Percentiles rank a stretch among this genome's conserved stretches.
These are phyloP conservation scores for Desoria tigrina DNA, from an alignment of 2,888 invertebrate genomes.

Conservation along the genomic window DNA sequence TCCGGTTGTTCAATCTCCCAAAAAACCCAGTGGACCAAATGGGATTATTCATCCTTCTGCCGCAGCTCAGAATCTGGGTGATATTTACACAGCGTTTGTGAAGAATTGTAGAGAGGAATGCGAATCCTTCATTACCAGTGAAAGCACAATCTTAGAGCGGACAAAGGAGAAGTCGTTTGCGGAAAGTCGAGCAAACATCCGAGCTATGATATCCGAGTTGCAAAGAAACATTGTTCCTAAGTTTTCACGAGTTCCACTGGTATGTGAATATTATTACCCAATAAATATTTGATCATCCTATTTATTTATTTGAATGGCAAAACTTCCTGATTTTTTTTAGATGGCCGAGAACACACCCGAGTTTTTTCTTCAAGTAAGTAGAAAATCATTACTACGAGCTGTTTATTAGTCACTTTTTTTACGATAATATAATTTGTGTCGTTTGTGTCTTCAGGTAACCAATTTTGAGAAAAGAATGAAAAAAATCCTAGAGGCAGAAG, in stretches of 20 bases:
- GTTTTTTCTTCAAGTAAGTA: constrained; percentile 16
- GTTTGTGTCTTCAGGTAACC: too few relatives aligned
- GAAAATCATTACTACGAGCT: constrained; percentile 8
- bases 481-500: constrained; percentile 48
- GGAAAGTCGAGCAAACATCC: constrained; percentile 38
- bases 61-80: neutral
- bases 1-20: neutral
- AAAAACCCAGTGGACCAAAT: neutral
- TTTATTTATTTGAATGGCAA: neutral
- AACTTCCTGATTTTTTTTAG: constrained; percentile 28
- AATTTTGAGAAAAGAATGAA: constrained; percentile 50
- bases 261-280: constrained; percentile 7
- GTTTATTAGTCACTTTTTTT: constrained; percentile 34
- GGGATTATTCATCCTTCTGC: constrained; percentile 16
- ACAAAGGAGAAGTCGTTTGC: constrained; percentile 37
- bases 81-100: constrained; percentile 15
- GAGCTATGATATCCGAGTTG: constrained; percentile 35
- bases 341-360: constrained; percentile 45
- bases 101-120: constrained; percentile 15
- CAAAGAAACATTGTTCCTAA: constrained; percentile 43
- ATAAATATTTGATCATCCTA: neutral
- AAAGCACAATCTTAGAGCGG: constrained; percentile 9
- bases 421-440: too few relatives aligned
- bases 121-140: constrained; percentile 5
- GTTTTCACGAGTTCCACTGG: constrained; percentile 42